phyloP scores from a whole-genome alignment of 2,113 vertebrate genomes.

The Notarius lentiginosus region DNA sequence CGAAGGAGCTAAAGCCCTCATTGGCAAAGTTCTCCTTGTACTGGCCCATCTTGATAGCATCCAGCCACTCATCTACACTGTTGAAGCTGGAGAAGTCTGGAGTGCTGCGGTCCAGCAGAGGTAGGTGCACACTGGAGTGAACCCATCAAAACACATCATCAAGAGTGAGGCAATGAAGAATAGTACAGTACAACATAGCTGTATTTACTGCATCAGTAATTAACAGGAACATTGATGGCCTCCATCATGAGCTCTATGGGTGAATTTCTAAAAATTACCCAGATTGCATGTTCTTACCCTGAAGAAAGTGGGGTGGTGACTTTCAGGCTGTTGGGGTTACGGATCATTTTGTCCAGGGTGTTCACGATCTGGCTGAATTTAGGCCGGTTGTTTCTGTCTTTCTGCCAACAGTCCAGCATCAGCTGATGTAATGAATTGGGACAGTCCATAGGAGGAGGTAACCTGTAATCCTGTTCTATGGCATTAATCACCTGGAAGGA shows the following conservation, averaged over 20 bases:
- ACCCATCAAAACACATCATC: background rate
- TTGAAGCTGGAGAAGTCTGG: constrained; percentile 94
- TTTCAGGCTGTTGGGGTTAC: constrained; percentile 92
- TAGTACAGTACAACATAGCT: background rate
- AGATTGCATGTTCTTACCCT: constrained; percentile 72
- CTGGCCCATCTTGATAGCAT: constrained; percentile 97
- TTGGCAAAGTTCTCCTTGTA: constrained; percentile 94
- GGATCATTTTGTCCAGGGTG: constrained; percentile 96
- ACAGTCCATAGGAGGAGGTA: constrained; percentile 94
- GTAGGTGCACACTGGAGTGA: constrained; percentile 82
- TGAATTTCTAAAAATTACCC: background rate
- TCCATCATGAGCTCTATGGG: background rate
- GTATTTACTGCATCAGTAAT: background rate
- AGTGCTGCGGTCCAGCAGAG: constrained; percentile 89
- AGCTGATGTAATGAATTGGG: constrained; percentile 90
- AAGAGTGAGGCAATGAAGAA: background rate
- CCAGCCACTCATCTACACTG: constrained; percentile 93
- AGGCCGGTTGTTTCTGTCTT: constrained; percentile 91
- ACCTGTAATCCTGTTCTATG: constrained; percentile 92
- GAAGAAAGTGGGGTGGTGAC: constrained; percentile 89
- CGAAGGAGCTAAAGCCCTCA: constrained; percentile 87
- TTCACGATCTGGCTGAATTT: constrained; percentile 94
- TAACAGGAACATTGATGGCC: background rate
- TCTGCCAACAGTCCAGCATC: constrained; percentile 98
- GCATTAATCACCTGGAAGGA: constrained; percentile 88